Base-by-base conservation (phyloP, 2,888 invertebrate genomes). In the Globia sparganii region DNA sequence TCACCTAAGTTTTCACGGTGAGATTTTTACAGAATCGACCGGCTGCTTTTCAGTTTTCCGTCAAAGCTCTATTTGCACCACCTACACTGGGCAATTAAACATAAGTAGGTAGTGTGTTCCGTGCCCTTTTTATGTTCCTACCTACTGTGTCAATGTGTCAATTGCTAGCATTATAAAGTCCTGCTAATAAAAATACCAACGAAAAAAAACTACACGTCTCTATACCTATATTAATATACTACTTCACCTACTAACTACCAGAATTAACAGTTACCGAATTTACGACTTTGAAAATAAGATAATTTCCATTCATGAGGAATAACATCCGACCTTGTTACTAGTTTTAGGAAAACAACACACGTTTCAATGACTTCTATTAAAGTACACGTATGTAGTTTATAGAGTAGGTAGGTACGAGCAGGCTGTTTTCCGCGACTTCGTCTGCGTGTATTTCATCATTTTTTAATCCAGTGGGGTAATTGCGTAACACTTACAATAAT, bases 231-330 rank as follows among this genome's bases (percentile, higher is more conserved):
- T 21, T 75, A 40, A 34, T 40, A 31, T 40, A 74, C 21, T 31
- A 8, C 31, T 21, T 59, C 15, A 58, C 46, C 25, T 37, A 28
- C 9, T 53, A 34, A 40, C 28, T 43, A 37, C 4, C 40, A 40
- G 18, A n/a, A 66, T 65, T 62, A 73, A 83, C 77, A 74, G 85
- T 84, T 74, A 84, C 68, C 46, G 65, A 72, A 68, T 72, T 75
- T 70, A 77, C 72, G 49, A 70, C 31, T 75, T 18, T 18, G 11
- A 11, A 73, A 76, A 79, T 82, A 15, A 85, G 76, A 61, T 49
- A 70, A 82, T 85, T 84, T 74, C 62, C 66, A 85, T 85, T 82
- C 76, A 73, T 4, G 49, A 72, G 56, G 64, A 37, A 67, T 66
- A 74, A 77, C 11, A 34, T 56, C 13, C 25, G 74, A 64, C 85